Evolutionary conservation across 2,888 invertebrate species (phyloP).

Genomic region (Pollenia labialis): DNA sequence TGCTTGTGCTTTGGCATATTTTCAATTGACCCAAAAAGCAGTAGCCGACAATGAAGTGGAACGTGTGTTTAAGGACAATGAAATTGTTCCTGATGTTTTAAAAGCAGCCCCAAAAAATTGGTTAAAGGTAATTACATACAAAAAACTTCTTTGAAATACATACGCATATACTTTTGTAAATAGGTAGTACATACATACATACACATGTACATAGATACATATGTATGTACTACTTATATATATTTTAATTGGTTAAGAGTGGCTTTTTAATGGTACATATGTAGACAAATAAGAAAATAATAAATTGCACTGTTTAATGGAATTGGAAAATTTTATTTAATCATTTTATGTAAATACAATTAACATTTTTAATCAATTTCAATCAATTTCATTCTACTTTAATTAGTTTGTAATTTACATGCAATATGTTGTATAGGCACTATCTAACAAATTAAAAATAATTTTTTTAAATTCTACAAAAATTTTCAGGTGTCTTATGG

Average conservation of each 20-base stretch:
- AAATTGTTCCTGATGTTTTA: constrained; percentile 77
- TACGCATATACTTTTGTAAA: too few species aligned
- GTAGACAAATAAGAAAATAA: too few species aligned
- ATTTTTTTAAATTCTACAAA: constrained; percentile 9
- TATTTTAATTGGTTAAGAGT: too few species aligned
- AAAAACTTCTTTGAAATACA: neutral
- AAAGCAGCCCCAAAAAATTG: constrained; percentile 74
- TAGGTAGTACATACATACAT: too few species aligned
- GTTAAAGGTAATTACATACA: constrained; percentile 66
- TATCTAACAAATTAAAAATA: neutral
- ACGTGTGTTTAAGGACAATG: constrained; percentile 69
- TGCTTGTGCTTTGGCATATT: constrained; percentile 25
- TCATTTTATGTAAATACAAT: too few species aligned
- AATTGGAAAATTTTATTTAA: too few species aligned
- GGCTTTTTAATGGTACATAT: too few species aligned
- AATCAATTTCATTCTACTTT: neutral
- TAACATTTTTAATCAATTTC: too few species aligned
- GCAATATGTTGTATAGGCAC: neutral
- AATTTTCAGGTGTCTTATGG: constrained; percentile 71
- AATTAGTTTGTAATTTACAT: neutral
- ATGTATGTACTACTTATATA: too few species aligned
- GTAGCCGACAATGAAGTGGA: constrained; percentile 55
- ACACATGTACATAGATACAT: too few species aligned
- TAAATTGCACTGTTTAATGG: too few species aligned
- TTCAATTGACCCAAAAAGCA: neutral